Conservation (phyloP, 2,113 vertebrate species). For the Bagarius yarrelli region DNA sequence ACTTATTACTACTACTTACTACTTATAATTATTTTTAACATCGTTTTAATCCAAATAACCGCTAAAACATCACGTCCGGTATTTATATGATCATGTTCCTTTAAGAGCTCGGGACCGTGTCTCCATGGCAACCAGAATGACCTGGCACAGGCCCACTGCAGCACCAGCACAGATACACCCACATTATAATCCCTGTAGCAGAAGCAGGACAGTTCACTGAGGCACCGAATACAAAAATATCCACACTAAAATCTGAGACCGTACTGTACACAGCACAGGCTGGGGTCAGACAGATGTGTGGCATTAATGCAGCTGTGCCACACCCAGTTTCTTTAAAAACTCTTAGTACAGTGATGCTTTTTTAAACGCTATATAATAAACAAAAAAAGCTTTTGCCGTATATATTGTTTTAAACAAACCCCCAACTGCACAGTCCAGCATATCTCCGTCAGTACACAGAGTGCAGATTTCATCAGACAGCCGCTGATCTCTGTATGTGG, state of each 20-base stretch:
- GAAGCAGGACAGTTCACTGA: neutral
- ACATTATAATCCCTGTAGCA: neutral
- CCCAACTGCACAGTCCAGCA: neutral
- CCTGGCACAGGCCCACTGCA: slow-evolving; percentile 29
- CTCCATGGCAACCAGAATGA: slow-evolving; percentile 43
- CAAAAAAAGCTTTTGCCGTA: neutral
- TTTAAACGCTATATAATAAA: neutral
- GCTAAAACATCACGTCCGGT: no score
- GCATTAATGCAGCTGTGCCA: slow-evolving; percentile 24
- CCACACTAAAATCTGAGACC: neutral
- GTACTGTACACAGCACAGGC: neutral
- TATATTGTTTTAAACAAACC: neutral
- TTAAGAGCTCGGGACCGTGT: slow-evolving; percentile 14
- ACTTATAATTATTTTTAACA: no score
- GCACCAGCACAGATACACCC: slow-evolving; percentile 11
- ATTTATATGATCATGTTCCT: slow-evolving; percentile 1
- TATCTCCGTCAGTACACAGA: slow-evolving; percentile 1
- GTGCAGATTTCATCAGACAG: neutral
- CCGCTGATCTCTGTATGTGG: slow-evolving; percentile 3
- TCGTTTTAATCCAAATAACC: neutral
- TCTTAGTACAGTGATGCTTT: no score
- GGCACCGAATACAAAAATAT: neutral
- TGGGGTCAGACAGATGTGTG: neutral
- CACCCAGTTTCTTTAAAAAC: slow-evolving; percentile 6
- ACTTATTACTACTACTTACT: no score